Evolutionary conservation across 1,140 invertebrate species (phyloP).

Genomic region (Helicoverpa zea): DNA sequence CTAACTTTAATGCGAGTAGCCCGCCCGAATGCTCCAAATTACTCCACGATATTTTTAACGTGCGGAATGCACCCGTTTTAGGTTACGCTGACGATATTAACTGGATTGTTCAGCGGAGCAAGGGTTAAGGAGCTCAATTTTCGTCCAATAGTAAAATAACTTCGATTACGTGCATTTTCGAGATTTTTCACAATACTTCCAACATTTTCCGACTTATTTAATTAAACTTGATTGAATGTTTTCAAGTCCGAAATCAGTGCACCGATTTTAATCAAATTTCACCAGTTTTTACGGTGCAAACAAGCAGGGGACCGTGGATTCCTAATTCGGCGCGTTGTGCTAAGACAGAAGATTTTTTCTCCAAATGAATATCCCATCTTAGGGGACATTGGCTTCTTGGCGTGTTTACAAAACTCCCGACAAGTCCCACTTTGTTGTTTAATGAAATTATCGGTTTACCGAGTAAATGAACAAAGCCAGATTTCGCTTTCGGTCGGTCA

Average conservation of each 20-base stretch:
- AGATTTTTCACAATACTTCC: conserved; percentile 33
- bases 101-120: conserved; percentile 63
- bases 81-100: conserved; percentile 82
- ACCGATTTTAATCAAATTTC: conserved; percentile 48
- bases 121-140: conserved; percentile 56
- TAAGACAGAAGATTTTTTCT: conserved; percentile 81
- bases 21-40: conserved; percentile 82
- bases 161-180: conserved; percentile 13
- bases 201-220: conserved; percentile 28
- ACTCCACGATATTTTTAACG: conserved; percentile 85
- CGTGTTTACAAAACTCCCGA: conserved; percentile 80
- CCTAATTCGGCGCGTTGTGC: conserved; percentile 73
- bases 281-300: conserved; percentile 62
- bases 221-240: conserved; percentile 37
- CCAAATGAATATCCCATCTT: conserved; percentile 83
- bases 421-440: conserved; percentile 85
- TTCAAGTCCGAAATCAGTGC: conserved; percentile 5
- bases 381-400: conserved; percentile 85
- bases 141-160: conserved; percentile 40
- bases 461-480: conserved; percentile 86
- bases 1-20: conserved; percentile 82
- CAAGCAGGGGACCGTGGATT: conserved; percentile 67
- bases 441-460: conserved; percentile 87
- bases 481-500: conserved; percentile 83
- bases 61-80: conserved; percentile 82